Conservation (phyloP, 2,113 vertebrate species). For the Crotalus viridis region DNA sequence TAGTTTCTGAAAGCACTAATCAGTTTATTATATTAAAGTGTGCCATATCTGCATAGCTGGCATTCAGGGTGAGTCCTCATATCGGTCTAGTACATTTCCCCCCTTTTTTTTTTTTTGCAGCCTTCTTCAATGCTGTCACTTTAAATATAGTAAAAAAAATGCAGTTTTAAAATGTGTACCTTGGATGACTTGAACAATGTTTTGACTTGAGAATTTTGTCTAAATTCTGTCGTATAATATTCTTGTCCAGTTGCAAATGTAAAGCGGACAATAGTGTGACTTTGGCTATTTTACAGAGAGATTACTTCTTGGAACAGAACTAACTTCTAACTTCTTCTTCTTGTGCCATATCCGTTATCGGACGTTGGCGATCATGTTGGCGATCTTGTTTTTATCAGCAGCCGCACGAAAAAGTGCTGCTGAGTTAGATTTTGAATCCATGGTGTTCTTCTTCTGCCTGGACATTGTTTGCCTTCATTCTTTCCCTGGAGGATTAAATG, state of each 20-base stretch:
- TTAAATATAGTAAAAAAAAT: neutral
- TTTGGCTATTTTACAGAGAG: neutral
- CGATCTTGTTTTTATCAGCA: no score
- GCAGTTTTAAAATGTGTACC: neutral
- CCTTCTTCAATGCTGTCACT: neutral
- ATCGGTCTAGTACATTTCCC: neutral
- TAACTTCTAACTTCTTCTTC: neutral
- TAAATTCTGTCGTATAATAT: slow-evolving; percentile 8
- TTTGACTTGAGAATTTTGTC: neutral
- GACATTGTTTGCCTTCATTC: no score
- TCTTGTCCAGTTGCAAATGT: neutral
- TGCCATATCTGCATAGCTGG: neutral
- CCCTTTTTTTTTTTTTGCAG: neutral
- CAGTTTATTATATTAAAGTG: neutral
- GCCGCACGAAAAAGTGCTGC: no score
- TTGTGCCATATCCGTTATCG: no score
- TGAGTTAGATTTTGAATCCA: no score
- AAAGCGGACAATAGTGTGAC: neutral
- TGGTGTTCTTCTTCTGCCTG: no score
- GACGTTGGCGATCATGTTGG: no score
- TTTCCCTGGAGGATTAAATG: no score
- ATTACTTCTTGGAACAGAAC: neutral
- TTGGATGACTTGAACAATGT: neutral
- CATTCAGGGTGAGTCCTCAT: neutral
- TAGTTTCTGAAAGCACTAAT: neutral